These are phyloP conservation scores for Nibea coibor DNA, from an alignment of 2,113 vertebrate species.

Conservation along the genomic window DNA sequence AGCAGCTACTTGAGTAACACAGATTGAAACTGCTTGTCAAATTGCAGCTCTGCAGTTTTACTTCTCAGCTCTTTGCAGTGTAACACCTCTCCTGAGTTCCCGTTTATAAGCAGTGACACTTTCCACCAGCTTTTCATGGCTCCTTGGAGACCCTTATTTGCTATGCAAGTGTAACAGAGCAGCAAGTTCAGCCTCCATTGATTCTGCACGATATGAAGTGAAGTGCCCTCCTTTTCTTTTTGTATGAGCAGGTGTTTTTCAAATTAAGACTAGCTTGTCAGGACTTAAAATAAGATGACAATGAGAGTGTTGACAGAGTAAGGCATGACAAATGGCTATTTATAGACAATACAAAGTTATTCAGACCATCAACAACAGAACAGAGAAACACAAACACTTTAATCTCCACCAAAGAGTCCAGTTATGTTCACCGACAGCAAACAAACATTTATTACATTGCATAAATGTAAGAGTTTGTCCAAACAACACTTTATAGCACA, in stretches of 20 bases:
- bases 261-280: constrained; percentile 49
- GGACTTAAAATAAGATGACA: constrained; percentile 56
- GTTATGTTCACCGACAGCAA: constrained; percentile 45
- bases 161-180: constrained; percentile 66
- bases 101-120: constrained; percentile 66
- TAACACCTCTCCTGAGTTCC: constrained; percentile 59
- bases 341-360: constrained; percentile 62
- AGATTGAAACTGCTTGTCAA: constrained; percentile 64
- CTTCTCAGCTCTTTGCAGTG: constrained; percentile 36
- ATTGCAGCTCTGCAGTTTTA: constrained; percentile 62
- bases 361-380: constrained; percentile 49
- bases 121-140: constrained; percentile 67
- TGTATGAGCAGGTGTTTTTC: constrained; percentile 59
- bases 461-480: constrained; percentile 59
- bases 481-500: constrained; percentile 60
- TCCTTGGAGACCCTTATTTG: constrained; percentile 70
- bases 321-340: constrained; percentile 55
- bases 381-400: constrained; percentile 57
- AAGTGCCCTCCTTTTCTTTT: constrained; percentile 55
- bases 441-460: constrained; percentile 55
- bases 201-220: constrained; percentile 43
- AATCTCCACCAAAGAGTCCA: constrained; percentile 62
- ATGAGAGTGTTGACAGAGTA: constrained; percentile 32
- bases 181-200: constrained; percentile 58
- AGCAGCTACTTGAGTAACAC: constrained; percentile 61